Evolutionary conservation across 37 sponge, comb jelly and placozoan species (phyloP), one percentile per base, ranked within the genome.

Genomic region (Haliclona indistincta): DNA sequence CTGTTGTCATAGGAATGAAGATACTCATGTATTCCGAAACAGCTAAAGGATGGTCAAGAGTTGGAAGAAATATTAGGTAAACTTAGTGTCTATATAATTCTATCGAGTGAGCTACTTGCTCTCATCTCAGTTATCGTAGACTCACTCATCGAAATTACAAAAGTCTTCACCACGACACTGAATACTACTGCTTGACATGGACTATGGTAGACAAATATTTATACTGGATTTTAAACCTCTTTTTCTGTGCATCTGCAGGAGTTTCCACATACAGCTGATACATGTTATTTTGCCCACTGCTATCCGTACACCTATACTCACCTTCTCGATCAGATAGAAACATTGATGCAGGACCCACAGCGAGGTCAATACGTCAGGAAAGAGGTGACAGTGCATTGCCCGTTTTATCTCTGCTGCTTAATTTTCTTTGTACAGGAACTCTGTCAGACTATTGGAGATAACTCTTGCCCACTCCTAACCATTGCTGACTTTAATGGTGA

Each of bases 281-380:
- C 72, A 34, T 91, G 89, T 69, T 95, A 95, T 67, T 68, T 95
- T 36, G 79, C 89, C 17, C 89, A 95, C 69, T 92, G 89, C 68
- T 95, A 85, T 62, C 96, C 96, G 13, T 95, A 95, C 65, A 86
- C 89, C 17, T 91, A 84, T 69, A 70, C 92, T 1, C 53, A 79
- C 30, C 74, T 95, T 10, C 41, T 88, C 3, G 49, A 30, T 7
- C 19, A 63, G 1, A n/a, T n/a, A n/a, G n/a, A n/a, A n/a, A n/a
- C n/a, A n/a, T 23, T 77, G 64, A 73, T 71, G 64, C 42, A 37
- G 32, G 69, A 54, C 43, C 54, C 54, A 15, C 29, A 60, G n/a
- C 54, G 53, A 55, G 26, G 40, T 11, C 32, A 38, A 19, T 54
- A 71, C 43, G 41, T 84, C 7, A 11, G 43, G 20, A 70, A 55